Conservation (phyloP, 2,888 invertebrate genomes). For the Ametastegia equiseti region DNA sequence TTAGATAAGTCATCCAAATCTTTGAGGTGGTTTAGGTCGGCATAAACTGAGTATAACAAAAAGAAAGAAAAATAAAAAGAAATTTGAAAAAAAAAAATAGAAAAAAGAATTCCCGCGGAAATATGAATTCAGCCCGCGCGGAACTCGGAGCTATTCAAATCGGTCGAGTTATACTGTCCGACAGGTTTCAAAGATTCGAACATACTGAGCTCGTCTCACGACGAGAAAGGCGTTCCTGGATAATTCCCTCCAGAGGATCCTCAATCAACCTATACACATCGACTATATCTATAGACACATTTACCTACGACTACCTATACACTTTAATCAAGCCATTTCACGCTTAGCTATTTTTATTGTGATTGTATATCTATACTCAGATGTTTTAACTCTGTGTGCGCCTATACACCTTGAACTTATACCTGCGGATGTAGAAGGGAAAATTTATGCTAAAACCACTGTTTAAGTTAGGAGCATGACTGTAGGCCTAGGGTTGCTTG, state of each 20-base stretch:
- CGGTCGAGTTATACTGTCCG: constrained; percentile 12
- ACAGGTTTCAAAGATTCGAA: constrained; percentile 33
- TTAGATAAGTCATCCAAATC: constrained; percentile 8
- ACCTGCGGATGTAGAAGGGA: not conserved
- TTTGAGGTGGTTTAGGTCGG: not conserved
- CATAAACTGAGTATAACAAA: not conserved
- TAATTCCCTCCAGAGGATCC: constrained; percentile 47
- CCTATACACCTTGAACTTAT: constrained; percentile 30
- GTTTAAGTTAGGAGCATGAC: not conserved
- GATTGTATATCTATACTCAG: not conserved
- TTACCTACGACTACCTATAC: constrained; percentile 15
- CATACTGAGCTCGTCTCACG: constrained; percentile 30
- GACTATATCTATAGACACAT: constrained; percentile 13
- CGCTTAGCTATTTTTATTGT: not conserved
- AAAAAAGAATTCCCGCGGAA: not conserved
- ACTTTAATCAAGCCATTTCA: constrained; percentile 12
- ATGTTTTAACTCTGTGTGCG: constrained; percentile 15
- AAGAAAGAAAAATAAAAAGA: not conserved
- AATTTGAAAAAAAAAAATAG: not conserved
- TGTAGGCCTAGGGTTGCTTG: not conserved
- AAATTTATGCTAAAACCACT: not conserved
- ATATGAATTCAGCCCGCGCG: constrained; percentile 16
- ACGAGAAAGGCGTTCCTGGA: constrained; percentile 41
- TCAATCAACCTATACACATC: constrained; percentile 32
- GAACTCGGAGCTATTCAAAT: constrained; percentile 26